Base-by-base conservation (phyloP, 2,797 vertebrate genomes). In the Oreortyx pictus region DNA sequence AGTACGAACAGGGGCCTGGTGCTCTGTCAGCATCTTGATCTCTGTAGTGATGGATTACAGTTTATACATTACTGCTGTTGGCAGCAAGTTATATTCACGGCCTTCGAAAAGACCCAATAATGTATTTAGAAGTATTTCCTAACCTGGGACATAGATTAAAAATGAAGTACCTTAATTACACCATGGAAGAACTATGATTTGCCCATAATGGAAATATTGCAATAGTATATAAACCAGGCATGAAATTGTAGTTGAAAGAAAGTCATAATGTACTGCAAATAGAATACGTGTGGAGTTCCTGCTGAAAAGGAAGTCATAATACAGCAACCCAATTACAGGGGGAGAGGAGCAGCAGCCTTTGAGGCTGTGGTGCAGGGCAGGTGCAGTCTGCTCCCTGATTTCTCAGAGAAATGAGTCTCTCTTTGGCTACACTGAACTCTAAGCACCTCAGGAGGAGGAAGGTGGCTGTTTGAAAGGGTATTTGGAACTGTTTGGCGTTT, bases 121-220 rank as follows among this genome's bases (percentile, higher is more conserved):
- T 83, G 76, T 61, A 77, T 78, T 95, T 92, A 95, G 91, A 95
- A 92, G 64, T 89, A 87, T 70, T 91, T 79, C 94, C 86, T 86
- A 88, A 76, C 56, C 5, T 5, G 12, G 83, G 79, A 75, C 62
- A 1, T 95, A 50, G 70, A 87, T 95, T 95, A 95, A 90, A 91
- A 52, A 52, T 11, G 5, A 88, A 94, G 71, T 64, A 82, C 84
- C 91, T 88, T 92, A 95, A 94, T 95, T 93, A 88, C 61, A 85
- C 74, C 82, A 62, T 81, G 89, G 44, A 81, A 91, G 82, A 91
- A 67, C 92, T 83, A n/a, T 92, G 90, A 11, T 95, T 92, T 80
- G 52, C 52, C 82, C 47, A 8, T 71, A 65, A 80, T 18, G 79
- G 90, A 84, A 91, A 59, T 75, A 82, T 3, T 52, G 37, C 50